These are phyloP conservation scores for Tragelaphus buxtoni DNA, from an alignment of 2,113 vertebrate genomes.

Conservation along the genomic window DNA sequence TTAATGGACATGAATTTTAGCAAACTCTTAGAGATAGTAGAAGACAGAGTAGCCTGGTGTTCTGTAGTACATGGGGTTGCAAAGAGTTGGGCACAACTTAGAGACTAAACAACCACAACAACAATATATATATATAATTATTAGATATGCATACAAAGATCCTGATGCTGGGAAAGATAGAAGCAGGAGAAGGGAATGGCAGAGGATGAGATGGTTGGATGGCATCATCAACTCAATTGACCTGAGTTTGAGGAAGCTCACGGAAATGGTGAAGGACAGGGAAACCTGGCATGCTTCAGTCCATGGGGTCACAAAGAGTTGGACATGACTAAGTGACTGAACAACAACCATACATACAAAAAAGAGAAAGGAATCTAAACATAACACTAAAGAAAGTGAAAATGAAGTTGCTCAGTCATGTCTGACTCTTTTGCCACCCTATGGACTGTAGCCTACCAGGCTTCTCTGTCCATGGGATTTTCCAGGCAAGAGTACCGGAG, in stretches of 20 bases:
- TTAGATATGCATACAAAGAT: too few species aligned
- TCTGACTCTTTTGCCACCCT: not conserved
- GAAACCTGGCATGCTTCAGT: not conserved
- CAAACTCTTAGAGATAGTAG: not conserved
- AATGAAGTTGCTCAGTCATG: not conserved
- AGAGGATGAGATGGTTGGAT: too few species aligned
- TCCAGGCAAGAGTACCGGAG: not conserved
- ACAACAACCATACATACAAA: not conserved
- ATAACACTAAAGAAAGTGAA: not conserved
- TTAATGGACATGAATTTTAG: not conserved
- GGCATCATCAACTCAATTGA: not conserved
- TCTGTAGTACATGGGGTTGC: not conserved
- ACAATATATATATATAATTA: too few species aligned
- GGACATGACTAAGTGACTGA: not conserved
- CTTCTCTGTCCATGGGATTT: not conserved
- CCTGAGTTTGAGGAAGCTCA: not conserved
- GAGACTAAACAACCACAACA: not conserved
- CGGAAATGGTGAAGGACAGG: not conserved
- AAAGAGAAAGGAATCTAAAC: not conserved
- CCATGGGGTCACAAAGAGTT: not conserved
- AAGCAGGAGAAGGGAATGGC: too few species aligned
- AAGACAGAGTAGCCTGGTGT: not conserved
- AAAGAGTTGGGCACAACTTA: not conserved
- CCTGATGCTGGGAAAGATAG: too few species aligned
- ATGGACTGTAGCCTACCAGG: not conserved